Percentiles rank a stretch among this genome's conserved stretches.
These are phyloP conservation scores for Malacoraja senta DNA, from an alignment of 2,797 vertebrate genomes.

Conservation along the genomic window DNA sequence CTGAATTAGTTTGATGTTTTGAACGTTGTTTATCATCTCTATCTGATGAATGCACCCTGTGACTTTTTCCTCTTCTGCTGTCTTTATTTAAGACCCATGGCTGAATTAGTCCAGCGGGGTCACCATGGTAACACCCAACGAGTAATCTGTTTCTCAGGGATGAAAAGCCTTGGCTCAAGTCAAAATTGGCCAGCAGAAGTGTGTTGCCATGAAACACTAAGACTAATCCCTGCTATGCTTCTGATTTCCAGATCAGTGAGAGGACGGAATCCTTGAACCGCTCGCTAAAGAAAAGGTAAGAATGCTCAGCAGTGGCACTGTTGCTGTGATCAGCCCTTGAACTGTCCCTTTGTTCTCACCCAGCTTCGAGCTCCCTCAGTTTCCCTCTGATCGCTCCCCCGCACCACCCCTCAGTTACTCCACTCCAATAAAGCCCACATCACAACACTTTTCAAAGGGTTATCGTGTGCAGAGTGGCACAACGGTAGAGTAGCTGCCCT, in stretches of 20 bases:
- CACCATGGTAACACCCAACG: constrained; percentile 2
- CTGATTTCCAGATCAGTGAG: constrained; percentile 63
- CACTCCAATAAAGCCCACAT: too few species aligned
- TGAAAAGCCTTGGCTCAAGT: background rate
- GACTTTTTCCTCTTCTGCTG: background rate
- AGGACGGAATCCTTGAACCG: constrained; percentile 73
- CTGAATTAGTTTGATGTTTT: background rate
- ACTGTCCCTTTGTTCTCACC: background rate
- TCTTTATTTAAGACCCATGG: background rate
- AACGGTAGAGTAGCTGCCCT: too few species aligned
- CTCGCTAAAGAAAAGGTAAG: constrained; percentile 79
- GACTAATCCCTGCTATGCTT: background rate
- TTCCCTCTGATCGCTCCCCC: background rate
- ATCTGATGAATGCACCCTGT: background rate
- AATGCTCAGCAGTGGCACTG: background rate
- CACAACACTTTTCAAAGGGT: background rate
- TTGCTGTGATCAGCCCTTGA: background rate
- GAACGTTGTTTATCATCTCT: background rate
- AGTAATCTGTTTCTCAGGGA: background rate
- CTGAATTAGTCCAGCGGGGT: background rate
- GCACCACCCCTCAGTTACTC: background rate
- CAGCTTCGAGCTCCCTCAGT: background rate
- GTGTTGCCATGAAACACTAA: background rate
- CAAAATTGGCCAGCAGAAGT: constrained; percentile 1
- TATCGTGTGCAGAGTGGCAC: too few species aligned